phyloP scores from a whole-genome alignment of 1,140 invertebrate genomes.

The Lepidurus packardi region DNA sequence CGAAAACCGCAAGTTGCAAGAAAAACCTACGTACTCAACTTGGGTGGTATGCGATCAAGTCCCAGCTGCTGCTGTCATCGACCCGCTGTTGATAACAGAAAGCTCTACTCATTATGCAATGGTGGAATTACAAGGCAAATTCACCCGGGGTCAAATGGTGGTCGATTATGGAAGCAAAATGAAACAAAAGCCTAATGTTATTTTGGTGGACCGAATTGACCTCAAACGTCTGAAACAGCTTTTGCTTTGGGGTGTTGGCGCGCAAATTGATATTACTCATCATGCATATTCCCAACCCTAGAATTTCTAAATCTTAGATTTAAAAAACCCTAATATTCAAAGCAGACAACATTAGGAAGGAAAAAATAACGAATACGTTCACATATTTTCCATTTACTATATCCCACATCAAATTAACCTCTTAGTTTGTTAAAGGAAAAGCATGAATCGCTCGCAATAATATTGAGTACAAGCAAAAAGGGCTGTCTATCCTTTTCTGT shows the following conservation, averaged over 20 bases:
- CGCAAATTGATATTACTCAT: neutral
- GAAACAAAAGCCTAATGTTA: slow-evolving; percentile 45
- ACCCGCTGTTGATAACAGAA: slow-evolving; percentile 41
- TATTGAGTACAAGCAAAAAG: neutral
- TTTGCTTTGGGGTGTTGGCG: slow-evolving; percentile 40
- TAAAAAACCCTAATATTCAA: too few species aligned
- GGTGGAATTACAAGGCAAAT: slow-evolving; percentile 52
- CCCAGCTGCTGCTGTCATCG: slow-evolving; percentile 49
- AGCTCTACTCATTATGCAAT: slow-evolving; percentile 47
- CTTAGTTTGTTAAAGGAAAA: too few species aligned
- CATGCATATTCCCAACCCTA: too few species aligned
- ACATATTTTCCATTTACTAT: too few species aligned
- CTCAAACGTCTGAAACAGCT: slow-evolving; percentile 48
- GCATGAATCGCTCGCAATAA: too few species aligned
- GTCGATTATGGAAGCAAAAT: slow-evolving; percentile 50
- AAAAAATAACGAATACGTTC: too few species aligned
- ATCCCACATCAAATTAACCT: too few species aligned
- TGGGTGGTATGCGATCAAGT: slow-evolving; percentile 52
- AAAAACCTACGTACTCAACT: slow-evolving; percentile 43
- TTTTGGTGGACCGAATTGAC: slow-evolving; percentile 51
- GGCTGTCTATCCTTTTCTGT: neutral
- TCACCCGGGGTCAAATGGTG: slow-evolving; percentile 56
- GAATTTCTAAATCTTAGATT: too few species aligned
- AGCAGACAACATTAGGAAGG: too few species aligned
- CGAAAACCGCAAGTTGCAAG: slow-evolving; percentile 46